phyloP scores from a whole-genome alignment of 2,113 vertebrate genomes.

The Arenaria interpres region DNA sequence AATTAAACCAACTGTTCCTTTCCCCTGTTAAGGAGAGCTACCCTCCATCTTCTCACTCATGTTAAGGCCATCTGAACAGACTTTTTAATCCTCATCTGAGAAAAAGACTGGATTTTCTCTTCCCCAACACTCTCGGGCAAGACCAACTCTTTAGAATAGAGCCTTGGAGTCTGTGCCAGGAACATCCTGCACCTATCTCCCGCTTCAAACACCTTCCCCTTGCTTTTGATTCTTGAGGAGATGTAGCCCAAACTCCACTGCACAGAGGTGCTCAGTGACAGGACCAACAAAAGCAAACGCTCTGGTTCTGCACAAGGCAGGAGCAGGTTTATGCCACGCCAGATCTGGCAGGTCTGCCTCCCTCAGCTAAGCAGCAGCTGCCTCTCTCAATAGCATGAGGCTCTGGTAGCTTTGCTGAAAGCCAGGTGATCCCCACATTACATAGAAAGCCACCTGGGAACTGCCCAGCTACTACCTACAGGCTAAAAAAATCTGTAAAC shows the following conservation, averaged over 20 bases:
- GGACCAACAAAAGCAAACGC: not conserved
- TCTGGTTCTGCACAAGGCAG: not conserved
- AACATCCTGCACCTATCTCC: not conserved
- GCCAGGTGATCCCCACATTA: not conserved
- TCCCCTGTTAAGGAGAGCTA: not conserved
- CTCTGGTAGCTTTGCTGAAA: not conserved
- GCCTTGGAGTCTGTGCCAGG: not conserved
- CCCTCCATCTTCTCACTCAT: not conserved
- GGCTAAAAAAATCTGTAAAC: not conserved
- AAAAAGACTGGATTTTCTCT: not conserved
- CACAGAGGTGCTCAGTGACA: not conserved
- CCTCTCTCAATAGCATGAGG: not conserved
- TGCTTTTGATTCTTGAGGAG: not conserved
- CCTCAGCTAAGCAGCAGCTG: not conserved
- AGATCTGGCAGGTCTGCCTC: not conserved
- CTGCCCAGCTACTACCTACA: not conserved
- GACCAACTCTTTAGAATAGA: not conserved
- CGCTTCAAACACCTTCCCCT: not conserved
- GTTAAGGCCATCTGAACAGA: not conserved
- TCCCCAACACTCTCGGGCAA: not conserved
- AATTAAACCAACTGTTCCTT: not conserved
- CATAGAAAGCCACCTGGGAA: not conserved
- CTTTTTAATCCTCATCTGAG: not conserved
- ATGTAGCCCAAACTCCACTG: not conserved
- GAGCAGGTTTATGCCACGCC: not conserved